Evolutionary conservation across 2,797 vertebrate genomes (phyloP), one percentile per base, ranked within the genome.

Genomic region (Notolepis coatsorum): DNA sequence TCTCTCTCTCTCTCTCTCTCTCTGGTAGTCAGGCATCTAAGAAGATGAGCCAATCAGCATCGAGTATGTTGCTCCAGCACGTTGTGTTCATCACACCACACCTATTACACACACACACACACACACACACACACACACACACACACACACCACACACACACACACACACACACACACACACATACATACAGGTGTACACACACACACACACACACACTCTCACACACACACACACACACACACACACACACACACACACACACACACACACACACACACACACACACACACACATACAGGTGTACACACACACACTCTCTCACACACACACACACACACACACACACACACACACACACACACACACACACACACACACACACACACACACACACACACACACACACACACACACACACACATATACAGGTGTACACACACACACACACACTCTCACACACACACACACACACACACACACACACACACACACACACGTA

Each of bases 191-290:
- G 37, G 12, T 28, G 28, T 10, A 15, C 10, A 55, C 6, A 12
- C 7, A 15, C 5, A 1, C 7, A 13, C 25, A 35, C 50, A 27
- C 28, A 38, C 50, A 53, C 18, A 12, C 31, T 37, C 17, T 25
- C 15, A 15, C 5, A 41, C 33, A 41, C 5, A 41, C 42, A 20
- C 27, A 24, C 13, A 35, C 23, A 24, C 25, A 37, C 53, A 18
- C 24, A 23, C 41, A 30, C 28, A 54, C 43, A 31, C 18, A 37
- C 12, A 25, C 21, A 33, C 27, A 35, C 31, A 52, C 42, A 46
- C 42, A 42, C 25, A 33, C 31, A 52, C 25, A 51, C 50, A 24
- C 18, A 45, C 37, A 61, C 15, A 39, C 23, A 31, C 15, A 21
- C n/a, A 41, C 35, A 45, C 25, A 31, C 6, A n/a, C 51, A 53